A percentile compares a stretch with the other conserved stretches of the same genome.
phyloP scores from a whole-genome alignment of 1,140 invertebrate genomes.

The Euglossa dilemma region DNA sequence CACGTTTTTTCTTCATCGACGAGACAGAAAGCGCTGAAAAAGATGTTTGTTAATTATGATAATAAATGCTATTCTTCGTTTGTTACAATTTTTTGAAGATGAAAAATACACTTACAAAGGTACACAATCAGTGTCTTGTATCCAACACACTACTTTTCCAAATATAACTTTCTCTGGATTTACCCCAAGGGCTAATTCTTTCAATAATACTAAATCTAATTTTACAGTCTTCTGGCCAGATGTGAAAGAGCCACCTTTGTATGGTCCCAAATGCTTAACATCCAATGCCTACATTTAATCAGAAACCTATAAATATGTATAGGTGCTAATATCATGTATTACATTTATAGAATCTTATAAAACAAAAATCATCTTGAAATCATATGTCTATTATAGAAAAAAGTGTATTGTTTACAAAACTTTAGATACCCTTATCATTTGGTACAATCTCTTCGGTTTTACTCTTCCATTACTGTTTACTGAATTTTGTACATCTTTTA shows the following conservation, averaged over 20 bases:
- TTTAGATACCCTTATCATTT: slow-evolving; percentile 84
- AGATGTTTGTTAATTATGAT: slow-evolving; percentile 13
- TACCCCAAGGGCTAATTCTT: slow-evolving; percentile 83
- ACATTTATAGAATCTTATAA: slow-evolving; percentile 24
- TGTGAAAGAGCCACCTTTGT: slow-evolving; percentile 84
- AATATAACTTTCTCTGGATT: slow-evolving; percentile 88
- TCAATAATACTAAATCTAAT: slow-evolving; percentile 81
- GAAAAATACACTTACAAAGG: slow-evolving; percentile 87
- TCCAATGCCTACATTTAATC: slow-evolving; percentile 81
- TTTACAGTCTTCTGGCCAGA: slow-evolving; percentile 82
- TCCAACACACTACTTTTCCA: slow-evolving; percentile 91
- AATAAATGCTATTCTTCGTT: slow-evolving; percentile 9
- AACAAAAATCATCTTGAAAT: neutral
- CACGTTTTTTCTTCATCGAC: slow-evolving; percentile 89
- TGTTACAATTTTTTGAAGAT: neutral
- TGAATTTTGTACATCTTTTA: slow-evolving; percentile 86
- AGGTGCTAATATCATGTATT: slow-evolving; percentile 55
- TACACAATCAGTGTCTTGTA: slow-evolving; percentile 88
- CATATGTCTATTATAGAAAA: neutral
- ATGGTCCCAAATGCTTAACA: slow-evolving; percentile 85
- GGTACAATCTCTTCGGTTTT: slow-evolving; percentile 87
- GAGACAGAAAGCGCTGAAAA: slow-evolving; percentile 90
- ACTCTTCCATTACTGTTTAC: slow-evolving; percentile 88
- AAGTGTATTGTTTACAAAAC: slow-evolving; percentile 12
- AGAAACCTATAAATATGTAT: slow-evolving; percentile 65